These are phyloP conservation scores for Zhuqinia jingwanae DNA, from an alignment of 2,888 invertebrate species.

Conservation along the genomic window DNA sequence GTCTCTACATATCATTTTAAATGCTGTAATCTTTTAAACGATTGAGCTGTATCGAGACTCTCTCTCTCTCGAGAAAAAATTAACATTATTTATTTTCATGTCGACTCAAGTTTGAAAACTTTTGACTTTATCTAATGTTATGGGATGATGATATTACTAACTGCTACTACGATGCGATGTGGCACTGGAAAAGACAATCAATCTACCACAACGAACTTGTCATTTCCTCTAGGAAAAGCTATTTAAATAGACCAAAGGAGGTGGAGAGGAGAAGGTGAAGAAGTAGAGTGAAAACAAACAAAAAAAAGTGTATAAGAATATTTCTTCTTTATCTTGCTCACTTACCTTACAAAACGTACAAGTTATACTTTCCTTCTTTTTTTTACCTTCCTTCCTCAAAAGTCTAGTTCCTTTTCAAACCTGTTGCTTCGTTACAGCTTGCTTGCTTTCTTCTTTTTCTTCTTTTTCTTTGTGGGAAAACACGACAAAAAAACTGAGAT, in stretches of 20 bases:
- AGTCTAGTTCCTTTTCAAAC: not conserved
- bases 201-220: not conserved
- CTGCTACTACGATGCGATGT: no score
- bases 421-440: slow-evolving; percentile 32
- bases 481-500: slow-evolving; percentile 16
- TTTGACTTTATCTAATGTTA: no score
- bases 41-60: not conserved
- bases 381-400: slow-evolving; percentile 7
- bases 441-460: not conserved
- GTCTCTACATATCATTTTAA: not conserved
- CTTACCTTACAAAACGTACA: slow-evolving; percentile 20
- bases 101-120: no score
- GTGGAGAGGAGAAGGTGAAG: not conserved
- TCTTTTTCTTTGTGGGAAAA: not conserved
- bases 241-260: slow-evolving; percentile 3
- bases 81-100: no score
- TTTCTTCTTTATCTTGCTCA: not conserved
- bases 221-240: not conserved
- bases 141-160: no score
- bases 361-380: slow-evolving; percentile 11
- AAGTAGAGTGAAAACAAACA: not conserved
- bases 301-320: not conserved
- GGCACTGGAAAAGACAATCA: no score
- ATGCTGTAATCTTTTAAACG: not conserved
- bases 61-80: no score